Percentiles rank a stretch among this genome's conserved stretches.
phyloP scores from a whole-genome alignment of 2,113 vertebrate species.

The Phrynosoma platyrhinos region DNA sequence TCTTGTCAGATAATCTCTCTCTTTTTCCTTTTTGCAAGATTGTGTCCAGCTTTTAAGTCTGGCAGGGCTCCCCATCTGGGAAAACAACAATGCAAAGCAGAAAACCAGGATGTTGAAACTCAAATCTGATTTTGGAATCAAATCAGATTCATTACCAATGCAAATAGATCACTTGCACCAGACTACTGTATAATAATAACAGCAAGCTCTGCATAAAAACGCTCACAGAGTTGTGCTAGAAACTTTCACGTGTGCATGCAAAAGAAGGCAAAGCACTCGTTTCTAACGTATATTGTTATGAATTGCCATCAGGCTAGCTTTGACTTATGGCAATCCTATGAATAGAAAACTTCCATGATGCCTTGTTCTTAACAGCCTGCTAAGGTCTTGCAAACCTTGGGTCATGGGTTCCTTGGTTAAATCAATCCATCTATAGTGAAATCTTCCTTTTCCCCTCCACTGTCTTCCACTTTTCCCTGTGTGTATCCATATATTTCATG shows the following conservation, averaged over 20 bases:
- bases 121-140: neutral
- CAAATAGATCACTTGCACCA: neutral
- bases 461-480: too few relatives aligned
- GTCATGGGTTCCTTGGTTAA: too few relatives aligned
- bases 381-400: too few relatives aligned
- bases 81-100: neutral
- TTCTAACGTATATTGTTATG: neutral
- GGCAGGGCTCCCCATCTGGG: neutral
- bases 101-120: constrained; percentile 5
- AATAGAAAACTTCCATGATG: too few relatives aligned
- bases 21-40: neutral
- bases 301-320: neutral
- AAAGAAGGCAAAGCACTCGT: neutral
- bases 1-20: neutral
- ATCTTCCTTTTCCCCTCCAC: too few relatives aligned
- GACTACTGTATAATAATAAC: neutral
- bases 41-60: neutral
- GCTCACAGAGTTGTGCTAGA: neutral
- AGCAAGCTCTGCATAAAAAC: neutral
- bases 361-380: neutral
- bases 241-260: neutral
- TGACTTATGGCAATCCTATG: neutral
- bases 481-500: too few relatives aligned
- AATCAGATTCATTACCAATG: constrained; percentile 5
- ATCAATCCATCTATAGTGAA: too few relatives aligned